phyloP scores from a whole-genome alignment of 2,888 invertebrate genomes.

The Drosophila dives region DNA sequence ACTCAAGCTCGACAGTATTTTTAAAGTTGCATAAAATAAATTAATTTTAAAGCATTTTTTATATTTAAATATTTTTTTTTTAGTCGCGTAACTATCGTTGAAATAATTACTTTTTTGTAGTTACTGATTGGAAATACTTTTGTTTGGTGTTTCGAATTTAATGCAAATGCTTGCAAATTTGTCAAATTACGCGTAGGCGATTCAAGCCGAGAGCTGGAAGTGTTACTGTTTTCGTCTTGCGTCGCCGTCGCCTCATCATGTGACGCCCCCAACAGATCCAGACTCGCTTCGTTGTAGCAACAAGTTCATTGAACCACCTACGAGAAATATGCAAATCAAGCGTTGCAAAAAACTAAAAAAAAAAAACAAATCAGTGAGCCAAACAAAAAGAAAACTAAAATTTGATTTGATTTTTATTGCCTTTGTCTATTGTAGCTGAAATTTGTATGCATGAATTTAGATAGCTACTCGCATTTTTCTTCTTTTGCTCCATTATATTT shows the following conservation, averaged over 20 bases:
- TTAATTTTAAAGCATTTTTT: not conserved
- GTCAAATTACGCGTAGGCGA: slow-evolving; percentile 74
- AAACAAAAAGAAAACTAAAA: slow-evolving; percentile 67
- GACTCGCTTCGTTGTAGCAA: slow-evolving; percentile 36
- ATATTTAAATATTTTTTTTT: not conserved
- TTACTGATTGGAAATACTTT: slow-evolving; percentile 49
- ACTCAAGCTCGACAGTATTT: slow-evolving; percentile 5
- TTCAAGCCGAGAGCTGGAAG: slow-evolving; percentile 55
- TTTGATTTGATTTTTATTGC: slow-evolving; percentile 67
- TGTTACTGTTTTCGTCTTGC: slow-evolving; percentile 39
- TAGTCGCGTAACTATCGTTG: slow-evolving; percentile 8
- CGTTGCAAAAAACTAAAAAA: slow-evolving; percentile 54
- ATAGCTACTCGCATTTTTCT: slow-evolving; percentile 28
- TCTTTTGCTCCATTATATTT: slow-evolving; percentile 3
- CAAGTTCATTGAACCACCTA: slow-evolving; percentile 81
- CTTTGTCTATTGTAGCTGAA: slow-evolving; percentile 53
- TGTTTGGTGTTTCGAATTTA: slow-evolving; percentile 40
- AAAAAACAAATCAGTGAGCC: slow-evolving; percentile 47
- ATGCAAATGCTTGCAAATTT: slow-evolving; percentile 76
- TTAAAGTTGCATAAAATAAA: slow-evolving; percentile 3
- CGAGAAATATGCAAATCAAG: slow-evolving; percentile 77
- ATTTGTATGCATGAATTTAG: slow-evolving; percentile 53
- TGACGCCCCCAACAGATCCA: slow-evolving; percentile 62
- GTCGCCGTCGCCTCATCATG: slow-evolving; percentile 54
- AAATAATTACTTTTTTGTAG: slow-evolving; percentile 39